Evolutionary conservation across 2,113 vertebrate genomes (phyloP).

Genomic region (Chaenocephalus aceratus): DNA sequence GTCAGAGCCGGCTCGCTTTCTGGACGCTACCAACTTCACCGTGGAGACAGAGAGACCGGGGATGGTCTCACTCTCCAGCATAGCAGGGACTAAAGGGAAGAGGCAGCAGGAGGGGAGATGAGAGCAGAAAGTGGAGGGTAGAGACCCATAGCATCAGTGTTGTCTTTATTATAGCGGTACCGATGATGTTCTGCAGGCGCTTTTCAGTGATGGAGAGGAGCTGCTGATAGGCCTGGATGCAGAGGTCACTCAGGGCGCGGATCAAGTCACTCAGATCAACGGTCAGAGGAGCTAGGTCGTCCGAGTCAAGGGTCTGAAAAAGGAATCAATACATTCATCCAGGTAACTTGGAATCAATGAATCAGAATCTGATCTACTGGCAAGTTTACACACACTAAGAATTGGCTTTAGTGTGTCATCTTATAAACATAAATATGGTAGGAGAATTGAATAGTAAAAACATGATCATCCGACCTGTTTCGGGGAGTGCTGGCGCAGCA

Average conservation of each 20-base stretch:
- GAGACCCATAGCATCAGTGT: not conserved
- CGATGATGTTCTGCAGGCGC: constrained; percentile 82
- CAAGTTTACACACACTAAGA: too few species aligned
- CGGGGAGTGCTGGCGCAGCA: constrained; percentile 81
- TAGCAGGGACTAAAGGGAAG: constrained; percentile 75
- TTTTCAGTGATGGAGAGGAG: constrained; percentile 81
- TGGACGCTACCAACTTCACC: constrained; percentile 49
- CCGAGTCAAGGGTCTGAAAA: constrained; percentile 53
- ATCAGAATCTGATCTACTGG: too few species aligned
- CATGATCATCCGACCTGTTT: constrained; percentile 59
- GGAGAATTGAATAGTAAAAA: not conserved
- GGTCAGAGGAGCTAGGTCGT: constrained; percentile 59
- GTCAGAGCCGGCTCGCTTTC: constrained; percentile 69
- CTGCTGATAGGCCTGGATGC: constrained; percentile 88
- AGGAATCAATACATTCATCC: not conserved
- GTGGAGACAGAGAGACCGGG: constrained; percentile 72
- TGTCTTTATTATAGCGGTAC: constrained; percentile 54
- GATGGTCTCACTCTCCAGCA: constrained; percentile 87
- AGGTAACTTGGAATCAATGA: not conserved
- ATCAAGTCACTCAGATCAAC: constrained; percentile 70
- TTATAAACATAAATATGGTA: too few species aligned
- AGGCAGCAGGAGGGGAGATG: not conserved
- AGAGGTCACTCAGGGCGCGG: constrained; percentile 76
- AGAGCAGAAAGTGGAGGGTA: not conserved
- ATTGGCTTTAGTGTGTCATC: too few species aligned